Evolutionary conservation across 2,888 invertebrate genomes (phyloP).

Genomic region (Synanthedon andrenaeformis): DNA sequence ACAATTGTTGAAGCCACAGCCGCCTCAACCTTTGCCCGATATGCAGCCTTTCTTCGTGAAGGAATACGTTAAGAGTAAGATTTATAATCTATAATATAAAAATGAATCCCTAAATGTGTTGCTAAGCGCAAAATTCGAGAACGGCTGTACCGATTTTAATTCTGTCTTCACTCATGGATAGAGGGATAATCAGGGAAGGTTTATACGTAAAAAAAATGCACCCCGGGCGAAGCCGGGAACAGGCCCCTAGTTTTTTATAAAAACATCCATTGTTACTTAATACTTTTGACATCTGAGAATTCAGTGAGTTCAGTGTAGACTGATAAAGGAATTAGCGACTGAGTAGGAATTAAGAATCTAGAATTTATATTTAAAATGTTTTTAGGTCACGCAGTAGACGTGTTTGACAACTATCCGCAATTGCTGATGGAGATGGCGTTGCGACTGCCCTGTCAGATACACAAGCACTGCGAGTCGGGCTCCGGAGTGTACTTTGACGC

Average conservation of each 20-base stretch:
- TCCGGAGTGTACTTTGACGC: constrained; percentile 55
- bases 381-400: constrained; percentile 85
- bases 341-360: neutral
- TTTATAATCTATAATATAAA: too few species aligned
- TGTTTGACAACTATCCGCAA: constrained; percentile 94
- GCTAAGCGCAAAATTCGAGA: too few species aligned
- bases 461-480: constrained; percentile 78
- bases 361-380: neutral
- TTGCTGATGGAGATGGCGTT: constrained; percentile 96
- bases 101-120: too few species aligned
- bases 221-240: too few species aligned
- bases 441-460: constrained; percentile 93
- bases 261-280: neutral
- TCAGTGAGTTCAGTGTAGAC: neutral
- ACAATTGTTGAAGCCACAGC: constrained; percentile 83
- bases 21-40: constrained; percentile 86
- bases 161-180: too few species aligned
- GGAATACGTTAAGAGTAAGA: constrained; percentile 85
- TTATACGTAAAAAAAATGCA: too few species aligned
- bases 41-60: constrained; percentile 95
- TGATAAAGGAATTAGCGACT: too few species aligned
- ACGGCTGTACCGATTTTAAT: too few species aligned
- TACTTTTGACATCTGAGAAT: too few species aligned
- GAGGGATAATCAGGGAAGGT: too few species aligned
- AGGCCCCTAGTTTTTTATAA: too few species aligned